Evolutionary conservation across 2,113 vertebrate genomes (phyloP), one percentile per base, ranked within the genome.

Genomic region (Terrapene triunguis): DNA sequence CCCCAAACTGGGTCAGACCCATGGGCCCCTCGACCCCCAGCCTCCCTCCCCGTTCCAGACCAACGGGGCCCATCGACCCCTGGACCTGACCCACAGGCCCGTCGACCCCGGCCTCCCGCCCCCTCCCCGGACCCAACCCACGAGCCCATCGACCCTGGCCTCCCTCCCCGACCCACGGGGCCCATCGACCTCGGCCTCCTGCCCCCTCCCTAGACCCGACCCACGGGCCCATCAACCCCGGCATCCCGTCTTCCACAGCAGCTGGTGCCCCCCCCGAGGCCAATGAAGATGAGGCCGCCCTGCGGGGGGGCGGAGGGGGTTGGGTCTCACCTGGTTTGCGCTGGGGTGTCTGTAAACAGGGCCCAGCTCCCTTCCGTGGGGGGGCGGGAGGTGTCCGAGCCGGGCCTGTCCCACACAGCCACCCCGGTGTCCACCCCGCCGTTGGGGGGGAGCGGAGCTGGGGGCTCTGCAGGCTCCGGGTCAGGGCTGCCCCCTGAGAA

Each of bases 351-450:
- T 48, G 92, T n/a, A n/a, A 96, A 96, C 5, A 83, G 92, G 38
- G 90, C 95, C 95, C 96, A 96, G 21, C 87, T 89, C 19, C 82
- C 86, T 32, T 89, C 86, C 38, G 95, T 82, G 32, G 97, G 97
- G 91, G 96, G 91, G 82, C 6, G 2, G 81, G 79, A 42, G 62
- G 85, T 4, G 72, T 93, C 85, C 51, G 85, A 55, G 2, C 2
- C 57, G 21, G 48, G 12, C 12, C 4, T 1, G 35, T 65, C 85
- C 80, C 91, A 90, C 8, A 89, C 81, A 5, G 79, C 92, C 29
- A 72, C 87, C 17, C 82, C 95, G 13, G 47, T 80, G 89, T 94
- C 96, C 8, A 22, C 85, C 80, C 84, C 21, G 11, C 24, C 24
- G 24, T 11, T 13, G 5, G 47, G 10, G 38, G 59, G 50, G 42